phyloP scores from a whole-genome alignment of 1,140 invertebrate species.

The Apolygus lucorum region DNA sequence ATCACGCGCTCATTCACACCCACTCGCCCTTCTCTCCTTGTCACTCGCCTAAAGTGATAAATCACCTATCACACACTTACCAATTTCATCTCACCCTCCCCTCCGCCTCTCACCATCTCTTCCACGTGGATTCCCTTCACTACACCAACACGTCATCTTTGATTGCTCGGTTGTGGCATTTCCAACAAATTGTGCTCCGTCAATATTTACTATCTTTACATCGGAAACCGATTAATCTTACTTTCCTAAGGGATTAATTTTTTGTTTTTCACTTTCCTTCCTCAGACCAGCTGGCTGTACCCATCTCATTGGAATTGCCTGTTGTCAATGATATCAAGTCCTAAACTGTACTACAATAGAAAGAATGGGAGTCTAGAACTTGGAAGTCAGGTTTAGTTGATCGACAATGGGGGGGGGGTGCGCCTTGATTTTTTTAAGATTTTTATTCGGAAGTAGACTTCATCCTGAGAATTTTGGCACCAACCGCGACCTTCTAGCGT shows the following conservation, averaged over 20 bases:
- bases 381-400: too few species aligned
- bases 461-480: too few species aligned
- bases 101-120: neutral
- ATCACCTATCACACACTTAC: slow-evolving; percentile 15
- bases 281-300: too few species aligned
- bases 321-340: too few species aligned
- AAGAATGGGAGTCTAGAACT: too few species aligned
- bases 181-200: neutral
- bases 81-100: slow-evolving; percentile 8
- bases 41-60: slow-evolving; percentile 14
- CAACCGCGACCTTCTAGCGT: too few species aligned
- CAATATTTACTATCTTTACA: neutral
- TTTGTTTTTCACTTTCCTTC: too few species aligned
- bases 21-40: neutral
- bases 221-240: slow-evolving; percentile 3
- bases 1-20: slow-evolving; percentile 13
- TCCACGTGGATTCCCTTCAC: neutral
- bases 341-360: too few species aligned
- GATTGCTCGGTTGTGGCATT: neutral
- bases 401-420: too few species aligned
- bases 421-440: too few species aligned
- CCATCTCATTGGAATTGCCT: too few species aligned
- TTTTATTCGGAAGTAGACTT: too few species aligned
- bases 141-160: slow-evolving; percentile 6
- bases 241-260: neutral